Conservation (phyloP, 2,113 vertebrate species). For the human region GRCh38 chr4:163689001-163689500, state of each 20-base stretch:
- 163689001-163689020: background rate
- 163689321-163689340: background rate
- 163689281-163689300: background rate
- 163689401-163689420: background rate
- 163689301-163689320: background rate
- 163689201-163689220: background rate
- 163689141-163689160: background rate
- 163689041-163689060: background rate
- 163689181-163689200: background rate
- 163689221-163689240: background rate
- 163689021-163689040: background rate
- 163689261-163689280: background rate
- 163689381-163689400: background rate
- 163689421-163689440: background rate
- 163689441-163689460: background rate
- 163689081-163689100: constrained; percentile 9
- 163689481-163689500: background rate
- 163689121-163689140: background rate
- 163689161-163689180: background rate
- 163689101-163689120: constrained; percentile 17
- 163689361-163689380: background rate
- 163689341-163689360: background rate
- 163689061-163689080: background rate
- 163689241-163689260: background rate
- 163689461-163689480: background rate